These are phyloP conservation scores for Aquatica leii DNA, from an alignment of 2,888 invertebrate species.

Conservation along the genomic window DNA sequence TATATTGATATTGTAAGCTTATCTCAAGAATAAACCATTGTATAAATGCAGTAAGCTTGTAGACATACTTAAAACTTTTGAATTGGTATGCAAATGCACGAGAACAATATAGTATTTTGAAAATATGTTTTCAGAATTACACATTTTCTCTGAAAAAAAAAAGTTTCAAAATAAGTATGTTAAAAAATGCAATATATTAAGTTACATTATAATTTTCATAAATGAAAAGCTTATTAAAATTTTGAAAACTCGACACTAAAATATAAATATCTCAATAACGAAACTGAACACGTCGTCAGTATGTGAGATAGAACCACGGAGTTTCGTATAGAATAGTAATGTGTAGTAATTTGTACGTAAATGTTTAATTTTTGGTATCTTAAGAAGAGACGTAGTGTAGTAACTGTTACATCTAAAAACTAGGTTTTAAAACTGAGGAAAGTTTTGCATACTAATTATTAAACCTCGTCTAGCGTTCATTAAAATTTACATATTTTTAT, in stretches of 20 bases:
- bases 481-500: slow-evolving; percentile 49
- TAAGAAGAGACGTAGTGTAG: slow-evolving; percentile 49
- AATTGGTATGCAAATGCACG: too few relatives aligned
- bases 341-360: slow-evolving; percentile 48
- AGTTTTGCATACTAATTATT: slow-evolving; percentile 51
- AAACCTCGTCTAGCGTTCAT: slow-evolving; percentile 45
- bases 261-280: slow-evolving; percentile 35
- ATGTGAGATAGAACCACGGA: slow-evolving; percentile 38
- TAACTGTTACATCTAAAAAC: slow-evolving; percentile 49
- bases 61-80: too few relatives aligned
- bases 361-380: slow-evolving; percentile 52
- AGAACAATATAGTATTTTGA: too few relatives aligned
- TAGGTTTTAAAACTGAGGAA: slow-evolving; percentile 46
- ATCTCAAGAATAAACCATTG: too few relatives aligned
- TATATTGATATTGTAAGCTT: too few relatives aligned
- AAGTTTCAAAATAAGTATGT: too few relatives aligned
- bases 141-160: too few relatives aligned
- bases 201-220: not conserved
- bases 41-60: too few relatives aligned
- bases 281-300: slow-evolving; percentile 46
- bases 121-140: too few relatives aligned
- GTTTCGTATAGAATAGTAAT: slow-evolving; percentile 38
- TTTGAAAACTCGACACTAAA: slow-evolving; percentile 22
- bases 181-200: too few relatives aligned
- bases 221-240: slow-evolving; percentile 18